Base-by-base conservation (phyloP, 2,888 invertebrate genomes). In the Xiphydria camelus region DNA sequence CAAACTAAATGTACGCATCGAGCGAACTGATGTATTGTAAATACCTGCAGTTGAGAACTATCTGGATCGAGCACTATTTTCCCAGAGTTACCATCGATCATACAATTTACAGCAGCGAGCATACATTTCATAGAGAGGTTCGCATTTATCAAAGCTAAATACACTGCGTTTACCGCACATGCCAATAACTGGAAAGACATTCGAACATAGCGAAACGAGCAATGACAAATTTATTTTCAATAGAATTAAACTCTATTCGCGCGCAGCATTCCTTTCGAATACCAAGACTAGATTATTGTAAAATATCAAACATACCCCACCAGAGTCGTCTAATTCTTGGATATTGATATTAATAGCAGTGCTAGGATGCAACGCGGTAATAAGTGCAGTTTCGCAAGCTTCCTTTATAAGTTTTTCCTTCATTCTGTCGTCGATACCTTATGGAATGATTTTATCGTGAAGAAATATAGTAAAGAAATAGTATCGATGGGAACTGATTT, bases 251-350 rank as follows among this genome's bases (percentile, higher is more conserved):
- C n/a, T n/a, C n/a, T n/a, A n/a, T n/a, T n/a, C n/a, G n/a, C n/a
- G n/a, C n/a, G n/a, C n/a, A n/a, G n/a, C n/a, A n/a, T n/a, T n/a
- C n/a, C n/a, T 21, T n/a, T 77, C 33, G 2, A 61, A 56, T 18
- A 19, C 32, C 31, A 41, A 5, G 7, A 5, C 39, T n/a, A 5
- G 32, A 35, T 47, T n/a, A 14, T 33, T 19, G 9, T 12, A 12
- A 14, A n/a, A 35, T 4, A 19, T n/a, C 29, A 17, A 35, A 67
- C 77, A 80, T 76, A 92, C 92, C 58, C 89, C 87, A 56, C 91
- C 90, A 70, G 79, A 82, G 75, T 93, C 86, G 68, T 94, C 91
- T 65, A 94, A 76, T 78, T 95, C 94, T 73, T 95, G 94, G 41
- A 95, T 74, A 41, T 88, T 86, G 26, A 95, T 77, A 0, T 83